Conservation (phyloP, 2,888 invertebrate species). For the Nomada flava region DNA sequence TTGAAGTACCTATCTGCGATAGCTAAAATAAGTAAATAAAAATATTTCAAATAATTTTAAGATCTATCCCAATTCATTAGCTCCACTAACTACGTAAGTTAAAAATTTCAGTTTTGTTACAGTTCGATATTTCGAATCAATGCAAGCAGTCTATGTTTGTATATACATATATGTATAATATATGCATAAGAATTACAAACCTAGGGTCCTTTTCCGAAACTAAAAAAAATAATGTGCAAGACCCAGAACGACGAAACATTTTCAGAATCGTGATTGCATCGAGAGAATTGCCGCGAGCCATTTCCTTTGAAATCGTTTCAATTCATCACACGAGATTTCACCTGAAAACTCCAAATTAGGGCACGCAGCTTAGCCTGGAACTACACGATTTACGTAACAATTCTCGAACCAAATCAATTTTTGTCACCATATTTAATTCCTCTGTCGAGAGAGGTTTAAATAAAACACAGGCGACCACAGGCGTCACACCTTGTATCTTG, state of each 20-base stretch:
- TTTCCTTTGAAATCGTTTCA: slow-evolving; percentile 1
- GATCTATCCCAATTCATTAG: too few species aligned
- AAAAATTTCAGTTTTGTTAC: too few species aligned
- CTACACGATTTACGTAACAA: slow-evolving; percentile 40
- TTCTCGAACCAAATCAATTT: slow-evolving; percentile 30
- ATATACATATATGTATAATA: too few species aligned
- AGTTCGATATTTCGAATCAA: too few species aligned
- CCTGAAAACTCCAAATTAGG: slow-evolving; percentile 36
- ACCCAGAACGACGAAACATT: not conserved
- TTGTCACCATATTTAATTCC: slow-evolving; percentile 24
- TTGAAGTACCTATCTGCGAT: too few species aligned
- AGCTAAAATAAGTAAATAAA: too few species aligned
- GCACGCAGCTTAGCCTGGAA: slow-evolving; percentile 28
- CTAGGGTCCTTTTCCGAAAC: not conserved
- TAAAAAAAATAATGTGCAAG: not conserved
- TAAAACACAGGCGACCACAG: not conserved
- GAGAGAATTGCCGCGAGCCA: not conserved
- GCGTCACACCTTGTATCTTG: not conserved
- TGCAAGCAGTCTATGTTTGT: too few species aligned
- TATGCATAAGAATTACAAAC: too few species aligned
- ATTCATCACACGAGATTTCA: not conserved
- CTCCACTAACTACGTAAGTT: too few species aligned
- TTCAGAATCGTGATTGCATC: not conserved
- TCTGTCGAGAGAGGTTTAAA: not conserved
- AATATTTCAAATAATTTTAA: too few species aligned